Evolutionary conservation across 2,113 vertebrate genomes (phyloP), one percentile per base, ranked within the genome.

Genomic region (Odontesthes bonariensis): DNA sequence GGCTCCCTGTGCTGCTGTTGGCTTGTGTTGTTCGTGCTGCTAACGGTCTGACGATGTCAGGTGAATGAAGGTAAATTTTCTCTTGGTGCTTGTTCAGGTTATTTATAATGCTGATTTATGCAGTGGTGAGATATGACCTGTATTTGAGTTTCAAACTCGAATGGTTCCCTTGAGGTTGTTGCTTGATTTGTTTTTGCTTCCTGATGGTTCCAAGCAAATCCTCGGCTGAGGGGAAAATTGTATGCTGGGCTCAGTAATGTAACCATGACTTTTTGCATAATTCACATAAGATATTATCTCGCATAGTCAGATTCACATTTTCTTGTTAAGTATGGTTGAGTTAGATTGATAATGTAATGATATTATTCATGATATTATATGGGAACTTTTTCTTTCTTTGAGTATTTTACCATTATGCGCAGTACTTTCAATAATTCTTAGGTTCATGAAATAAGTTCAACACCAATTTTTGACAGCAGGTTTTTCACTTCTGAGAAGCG

Each of bases 191-290:
- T 27, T 46, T 49, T 44, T 44, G 13, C 42, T 44, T 44, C 3
- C 13, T 35, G 33, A n/a, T 74, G 16, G 22, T 55, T 70, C 44
- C 10, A 5, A 52, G 44, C 23, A 58, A 40, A 70, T 33, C 14
- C 22, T 35, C 12, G 14, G 11, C 47, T 59, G 27, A 38, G 22
- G 19, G 6, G 32, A 12, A 22, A 44, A n/a, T 75, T 40, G 49
- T 58, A 57, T 60, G 73, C 59, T 59, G 46, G 35, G 13, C 32
- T 59, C 16, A 32, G 14, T 63, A 19, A 60, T 17, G 31, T 19
- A 35, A 49, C 57, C 6, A 3, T 17, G 19, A 49, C 32, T 33
- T 49, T 32, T 59, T 22, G 2, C 31, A 40, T 70, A 27, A 38
- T 38, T 59, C 68, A 49, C 32, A 27, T 60, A 5, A 0, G 42